Conservation (phyloP, 2,888 invertebrate species). For the Gortyna flavago region DNA sequence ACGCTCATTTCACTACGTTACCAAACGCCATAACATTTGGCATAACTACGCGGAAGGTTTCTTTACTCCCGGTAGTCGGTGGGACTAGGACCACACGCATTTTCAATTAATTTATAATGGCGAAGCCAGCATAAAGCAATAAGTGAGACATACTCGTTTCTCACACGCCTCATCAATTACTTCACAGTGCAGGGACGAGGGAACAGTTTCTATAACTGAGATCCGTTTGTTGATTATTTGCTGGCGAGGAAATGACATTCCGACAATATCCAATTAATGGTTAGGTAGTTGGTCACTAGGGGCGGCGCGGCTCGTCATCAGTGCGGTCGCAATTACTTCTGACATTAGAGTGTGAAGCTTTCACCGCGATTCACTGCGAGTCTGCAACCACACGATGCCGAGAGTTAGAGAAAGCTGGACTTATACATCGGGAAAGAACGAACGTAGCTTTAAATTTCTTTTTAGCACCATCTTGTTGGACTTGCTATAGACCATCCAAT, state of each 20-base stretch:
- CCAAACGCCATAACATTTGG: conserved; percentile 46
- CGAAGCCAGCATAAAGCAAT: not conserved
- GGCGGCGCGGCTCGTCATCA: conserved; percentile 33
- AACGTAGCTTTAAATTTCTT: not conserved
- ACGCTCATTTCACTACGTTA: conserved; percentile 41
- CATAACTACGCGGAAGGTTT: conserved; percentile 29
- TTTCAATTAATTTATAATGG: conserved; percentile 20
- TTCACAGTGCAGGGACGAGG: not conserved
- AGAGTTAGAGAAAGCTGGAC: conserved; percentile 36
- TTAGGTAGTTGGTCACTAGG: conserved; percentile 38
- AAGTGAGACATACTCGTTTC: conserved; percentile 10
- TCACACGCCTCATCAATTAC: conserved; percentile 2
- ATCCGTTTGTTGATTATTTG: conserved; percentile 28
- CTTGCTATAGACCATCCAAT: not conserved
- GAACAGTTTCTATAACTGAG: conserved; percentile 12
- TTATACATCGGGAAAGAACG: not conserved
- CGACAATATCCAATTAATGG: conserved; percentile 49
- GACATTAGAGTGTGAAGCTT: conserved; percentile 51
- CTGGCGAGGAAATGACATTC: conserved; percentile 31
- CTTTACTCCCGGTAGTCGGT: conserved; percentile 13
- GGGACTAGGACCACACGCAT: conserved; percentile 38
- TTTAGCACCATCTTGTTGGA: not conserved
- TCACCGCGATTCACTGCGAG: conserved; percentile 31
- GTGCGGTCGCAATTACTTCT: conserved; percentile 45
- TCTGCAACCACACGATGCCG: conserved; percentile 11